Evolutionary conservation across 2,113 vertebrate species (phyloP).

Genomic region (Megalops atlanticus): DNA sequence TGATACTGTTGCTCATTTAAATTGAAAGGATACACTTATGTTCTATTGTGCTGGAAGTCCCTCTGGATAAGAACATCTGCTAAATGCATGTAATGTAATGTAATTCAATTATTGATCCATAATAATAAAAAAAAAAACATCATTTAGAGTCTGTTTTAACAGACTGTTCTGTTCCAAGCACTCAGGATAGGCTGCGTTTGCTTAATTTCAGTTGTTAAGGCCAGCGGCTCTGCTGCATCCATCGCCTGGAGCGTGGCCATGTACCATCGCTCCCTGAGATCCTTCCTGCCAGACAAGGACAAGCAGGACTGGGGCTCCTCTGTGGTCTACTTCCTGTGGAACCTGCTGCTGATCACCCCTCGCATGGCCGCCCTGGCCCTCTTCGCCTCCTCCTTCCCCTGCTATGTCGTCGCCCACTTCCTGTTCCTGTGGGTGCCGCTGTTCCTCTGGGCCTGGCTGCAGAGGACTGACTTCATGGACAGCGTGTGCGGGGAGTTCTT

Average conservation of each 20-base stretch:
- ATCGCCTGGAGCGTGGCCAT: constrained; percentile 51
- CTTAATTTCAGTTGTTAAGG: constrained; percentile 67
- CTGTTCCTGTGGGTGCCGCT: constrained; percentile 69
- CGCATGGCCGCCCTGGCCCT: constrained; percentile 72
- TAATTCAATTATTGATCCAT: too few species aligned
- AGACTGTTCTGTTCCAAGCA: too few species aligned
- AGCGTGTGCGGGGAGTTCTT: constrained; percentile 59
- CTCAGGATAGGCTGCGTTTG: too few species aligned
- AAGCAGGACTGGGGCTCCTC: constrained; percentile 54
- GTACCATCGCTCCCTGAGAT: constrained; percentile 81
- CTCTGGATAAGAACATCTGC: too few species aligned
- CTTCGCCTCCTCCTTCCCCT: constrained; percentile 72
- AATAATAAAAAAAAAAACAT: too few species aligned
- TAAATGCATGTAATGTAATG: too few species aligned
- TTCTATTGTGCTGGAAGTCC: too few species aligned
- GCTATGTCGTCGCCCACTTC: constrained; percentile 71
- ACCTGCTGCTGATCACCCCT: constrained; percentile 76
- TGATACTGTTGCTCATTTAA: too few species aligned
- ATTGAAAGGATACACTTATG: too few species aligned
- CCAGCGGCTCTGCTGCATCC: neutral
- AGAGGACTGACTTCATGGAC: constrained; percentile 77
- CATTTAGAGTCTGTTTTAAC: too few species aligned
- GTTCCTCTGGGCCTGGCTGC: constrained; percentile 69
- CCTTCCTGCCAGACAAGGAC: constrained; percentile 70
- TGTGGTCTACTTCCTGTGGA: constrained; percentile 77